These are phyloP conservation scores for Trachelus iudaicus DNA, from an alignment of 2,888 invertebrate genomes.

Conservation along the genomic window DNA sequence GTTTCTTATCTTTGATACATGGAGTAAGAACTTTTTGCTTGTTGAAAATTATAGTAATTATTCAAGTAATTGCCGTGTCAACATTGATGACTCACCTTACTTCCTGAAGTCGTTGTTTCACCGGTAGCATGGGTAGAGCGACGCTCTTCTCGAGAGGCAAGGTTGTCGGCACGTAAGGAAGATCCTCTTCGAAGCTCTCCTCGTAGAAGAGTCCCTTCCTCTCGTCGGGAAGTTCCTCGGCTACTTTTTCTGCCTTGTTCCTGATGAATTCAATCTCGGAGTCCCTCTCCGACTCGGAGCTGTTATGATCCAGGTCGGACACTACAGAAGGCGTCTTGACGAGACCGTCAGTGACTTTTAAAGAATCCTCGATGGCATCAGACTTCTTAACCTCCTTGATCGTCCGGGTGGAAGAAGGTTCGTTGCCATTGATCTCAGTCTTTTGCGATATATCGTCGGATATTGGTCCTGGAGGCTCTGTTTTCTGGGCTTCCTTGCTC, in stretches of 20 bases:
- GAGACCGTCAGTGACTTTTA: constrained; percentile 29
- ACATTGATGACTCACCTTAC: constrained; percentile 44
- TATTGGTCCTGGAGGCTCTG: constrained; percentile 30
- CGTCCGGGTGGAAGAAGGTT: constrained; percentile 43
- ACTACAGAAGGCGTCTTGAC: constrained; percentile 51
- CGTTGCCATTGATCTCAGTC: constrained; percentile 31
- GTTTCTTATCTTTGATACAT: background rate
- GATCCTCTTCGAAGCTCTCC: constrained; percentile 84
- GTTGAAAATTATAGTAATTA: background rate
- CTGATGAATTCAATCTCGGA: constrained; percentile 70
- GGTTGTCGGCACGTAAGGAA: constrained; percentile 92
- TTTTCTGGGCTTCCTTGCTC: constrained; percentile 43
- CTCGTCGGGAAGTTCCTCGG: constrained; percentile 73
- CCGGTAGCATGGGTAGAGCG: constrained; percentile 83
- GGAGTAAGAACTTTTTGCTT: background rate
- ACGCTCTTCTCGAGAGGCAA: constrained; percentile 86
- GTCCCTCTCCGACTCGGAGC: constrained; percentile 80
- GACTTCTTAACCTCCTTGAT: constrained; percentile 69
- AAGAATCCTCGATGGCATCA: constrained; percentile 14
- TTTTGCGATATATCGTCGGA: constrained; percentile 26
- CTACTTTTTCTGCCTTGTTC: constrained; percentile 69
- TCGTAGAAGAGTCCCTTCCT: constrained; percentile 82
- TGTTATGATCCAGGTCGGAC: constrained; percentile 60
- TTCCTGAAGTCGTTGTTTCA: constrained; percentile 73
- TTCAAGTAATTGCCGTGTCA: background rate